Evolutionary conservation across 2,113 vertebrate species (phyloP).

Genomic region (Aspiorhynchus laticeps): DNA sequence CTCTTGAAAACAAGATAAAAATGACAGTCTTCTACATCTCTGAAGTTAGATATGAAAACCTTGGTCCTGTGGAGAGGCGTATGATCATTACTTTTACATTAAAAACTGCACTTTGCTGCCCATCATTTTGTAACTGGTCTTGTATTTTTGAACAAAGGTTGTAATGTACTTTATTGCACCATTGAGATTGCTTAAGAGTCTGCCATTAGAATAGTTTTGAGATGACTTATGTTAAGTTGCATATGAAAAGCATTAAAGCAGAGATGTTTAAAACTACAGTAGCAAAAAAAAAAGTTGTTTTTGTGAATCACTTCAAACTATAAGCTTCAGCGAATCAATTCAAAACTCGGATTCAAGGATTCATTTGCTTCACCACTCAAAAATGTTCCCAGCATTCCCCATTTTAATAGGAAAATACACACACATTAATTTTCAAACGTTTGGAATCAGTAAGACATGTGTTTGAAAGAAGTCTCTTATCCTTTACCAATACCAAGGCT

Average conservation of each 20-base stretch:
- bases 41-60: constrained; percentile 4
- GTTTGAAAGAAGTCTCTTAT: neutral
- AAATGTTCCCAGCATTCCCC: neutral
- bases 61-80: neutral
- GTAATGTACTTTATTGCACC: neutral
- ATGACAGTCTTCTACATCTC: neutral
- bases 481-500: neutral
- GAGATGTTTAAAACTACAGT: neutral
- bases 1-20: constrained; percentile 27
- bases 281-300: neutral
- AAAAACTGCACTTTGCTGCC: neutral
- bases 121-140: neutral
- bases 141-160: neutral
- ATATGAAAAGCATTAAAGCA: neutral
- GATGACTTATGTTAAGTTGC: neutral
- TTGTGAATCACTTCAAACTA: neutral
- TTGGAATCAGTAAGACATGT: neutral
- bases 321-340: neutral
- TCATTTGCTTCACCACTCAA: neutral
- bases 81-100: constrained; percentile 16
- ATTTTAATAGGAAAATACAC: neutral
- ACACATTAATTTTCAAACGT: neutral
- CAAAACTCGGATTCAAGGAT: neutral
- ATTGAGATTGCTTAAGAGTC: neutral
- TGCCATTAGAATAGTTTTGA: neutral